Evolutionary conservation across 2,888 invertebrate species (phyloP).

Genomic region (Creontiades dilutus): DNA sequence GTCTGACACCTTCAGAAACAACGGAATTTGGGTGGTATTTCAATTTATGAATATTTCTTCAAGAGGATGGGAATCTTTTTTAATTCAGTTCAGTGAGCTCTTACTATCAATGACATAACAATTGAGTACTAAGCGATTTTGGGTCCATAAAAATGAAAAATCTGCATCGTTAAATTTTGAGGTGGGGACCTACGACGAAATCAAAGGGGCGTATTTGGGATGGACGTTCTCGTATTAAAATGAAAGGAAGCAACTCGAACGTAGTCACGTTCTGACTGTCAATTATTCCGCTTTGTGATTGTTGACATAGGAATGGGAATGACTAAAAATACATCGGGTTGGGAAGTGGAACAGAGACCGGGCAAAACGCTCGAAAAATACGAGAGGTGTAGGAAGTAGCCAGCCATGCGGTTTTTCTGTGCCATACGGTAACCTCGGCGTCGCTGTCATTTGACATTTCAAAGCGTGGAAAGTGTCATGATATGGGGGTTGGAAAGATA

Average conservation of each 20-base stretch:
- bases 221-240: neutral
- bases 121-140: neutral
- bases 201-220: too few relatives aligned
- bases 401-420: slow-evolving; percentile 38
- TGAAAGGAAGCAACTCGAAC: neutral
- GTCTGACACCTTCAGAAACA: too few relatives aligned
- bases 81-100: too few relatives aligned
- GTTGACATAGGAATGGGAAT: neutral
- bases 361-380: slow-evolving; percentile 41
- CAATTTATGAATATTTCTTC: too few relatives aligned
- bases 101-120: too few relatives aligned
- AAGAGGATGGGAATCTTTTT: too few relatives aligned
- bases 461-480: neutral
- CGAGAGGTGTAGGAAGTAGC: neutral
- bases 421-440: slow-evolving; percentile 26
- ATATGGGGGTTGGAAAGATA: neutral
- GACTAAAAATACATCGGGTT: neutral
- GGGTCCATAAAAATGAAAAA: too few relatives aligned
- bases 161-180: too few relatives aligned
- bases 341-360: slow-evolving; percentile 23
- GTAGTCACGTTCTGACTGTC: neutral
- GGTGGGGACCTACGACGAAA: too few relatives aligned
- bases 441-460: slow-evolving; percentile 9
- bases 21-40: too few relatives aligned
- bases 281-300: neutral